phyloP scores from a whole-genome alignment of 2,113 vertebrate species.

The Glareola pratincola region DNA sequence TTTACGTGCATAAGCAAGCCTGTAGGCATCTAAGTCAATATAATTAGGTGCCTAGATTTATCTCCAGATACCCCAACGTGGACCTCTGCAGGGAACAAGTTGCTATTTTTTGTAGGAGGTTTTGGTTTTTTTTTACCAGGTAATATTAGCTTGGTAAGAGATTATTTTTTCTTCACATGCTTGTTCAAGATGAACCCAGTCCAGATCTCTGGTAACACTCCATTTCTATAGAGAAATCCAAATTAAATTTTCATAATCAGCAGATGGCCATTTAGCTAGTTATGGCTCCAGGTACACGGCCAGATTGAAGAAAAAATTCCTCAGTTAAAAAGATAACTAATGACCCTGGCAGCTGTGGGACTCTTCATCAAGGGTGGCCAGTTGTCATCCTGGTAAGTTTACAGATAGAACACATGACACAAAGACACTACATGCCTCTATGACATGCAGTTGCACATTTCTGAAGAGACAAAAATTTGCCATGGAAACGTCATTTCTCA shows the following conservation, averaged over 20 bases:
- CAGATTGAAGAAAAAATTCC: not conserved
- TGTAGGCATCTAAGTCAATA: not conserved
- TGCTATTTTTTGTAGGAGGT: not conserved
- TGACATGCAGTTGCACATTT: accelerated
- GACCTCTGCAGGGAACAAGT: not conserved
- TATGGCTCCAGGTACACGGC: not conserved
- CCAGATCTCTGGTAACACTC: not conserved
- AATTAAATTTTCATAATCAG: not conserved
- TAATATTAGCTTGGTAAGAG: not conserved
- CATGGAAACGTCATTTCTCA: not conserved
- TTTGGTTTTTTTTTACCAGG: not conserved
- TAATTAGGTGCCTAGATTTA: not conserved
- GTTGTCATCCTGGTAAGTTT: accelerated
- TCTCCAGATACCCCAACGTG: not conserved
- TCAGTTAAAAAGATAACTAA: not conserved
- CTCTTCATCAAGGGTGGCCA: not conserved
- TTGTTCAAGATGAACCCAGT: not conserved
- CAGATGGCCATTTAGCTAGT: not conserved
- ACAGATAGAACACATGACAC: accelerated
- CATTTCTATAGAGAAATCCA: not conserved
- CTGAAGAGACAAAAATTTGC: not conserved
- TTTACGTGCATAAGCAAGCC: not conserved
- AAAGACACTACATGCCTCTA: not conserved
- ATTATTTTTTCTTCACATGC: not conserved
- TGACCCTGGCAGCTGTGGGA: not conserved